Evolutionary conservation across 2,797 vertebrate species (phyloP).

Genomic region (Spinus pinus): DNA sequence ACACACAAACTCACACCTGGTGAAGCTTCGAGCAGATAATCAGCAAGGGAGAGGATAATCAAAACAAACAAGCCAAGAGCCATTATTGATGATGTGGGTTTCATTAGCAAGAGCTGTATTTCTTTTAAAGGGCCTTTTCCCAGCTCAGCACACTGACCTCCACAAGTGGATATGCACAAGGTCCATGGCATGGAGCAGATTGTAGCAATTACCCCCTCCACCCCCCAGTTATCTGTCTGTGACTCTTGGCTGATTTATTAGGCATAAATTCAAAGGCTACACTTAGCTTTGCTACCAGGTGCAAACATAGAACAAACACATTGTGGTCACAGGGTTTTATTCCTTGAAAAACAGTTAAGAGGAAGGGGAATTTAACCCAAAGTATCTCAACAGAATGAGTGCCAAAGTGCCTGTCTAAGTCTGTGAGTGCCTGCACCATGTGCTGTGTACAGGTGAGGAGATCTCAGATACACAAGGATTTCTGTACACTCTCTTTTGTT

Average conservation of each 20-base stretch:
- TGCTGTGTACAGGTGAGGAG: accelerated
- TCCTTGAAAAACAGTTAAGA: background rate
- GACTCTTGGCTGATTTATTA: background rate
- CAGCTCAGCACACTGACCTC: background rate
- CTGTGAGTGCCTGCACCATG: background rate
- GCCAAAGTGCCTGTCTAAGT: background rate
- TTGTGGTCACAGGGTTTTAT: background rate
- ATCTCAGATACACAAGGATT: background rate
- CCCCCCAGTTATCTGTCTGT: background rate
- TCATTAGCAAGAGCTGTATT: background rate
- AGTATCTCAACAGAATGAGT: background rate
- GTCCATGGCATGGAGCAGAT: background rate
- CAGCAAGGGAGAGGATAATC: background rate
- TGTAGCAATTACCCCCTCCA: background rate
- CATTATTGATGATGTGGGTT: background rate
- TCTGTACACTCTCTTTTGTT: background rate
- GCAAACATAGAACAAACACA: background rate
- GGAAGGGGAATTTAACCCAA: background rate
- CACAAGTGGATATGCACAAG: background rate
- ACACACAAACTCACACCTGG: background rate
- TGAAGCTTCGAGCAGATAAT: background rate
- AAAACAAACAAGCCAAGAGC: background rate
- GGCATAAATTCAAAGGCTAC: background rate
- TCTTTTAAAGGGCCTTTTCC: background rate
- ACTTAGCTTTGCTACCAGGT: background rate